Evolutionary conservation across 1,140 invertebrate species (phyloP).

Genomic region (Ips typographus): DNA sequence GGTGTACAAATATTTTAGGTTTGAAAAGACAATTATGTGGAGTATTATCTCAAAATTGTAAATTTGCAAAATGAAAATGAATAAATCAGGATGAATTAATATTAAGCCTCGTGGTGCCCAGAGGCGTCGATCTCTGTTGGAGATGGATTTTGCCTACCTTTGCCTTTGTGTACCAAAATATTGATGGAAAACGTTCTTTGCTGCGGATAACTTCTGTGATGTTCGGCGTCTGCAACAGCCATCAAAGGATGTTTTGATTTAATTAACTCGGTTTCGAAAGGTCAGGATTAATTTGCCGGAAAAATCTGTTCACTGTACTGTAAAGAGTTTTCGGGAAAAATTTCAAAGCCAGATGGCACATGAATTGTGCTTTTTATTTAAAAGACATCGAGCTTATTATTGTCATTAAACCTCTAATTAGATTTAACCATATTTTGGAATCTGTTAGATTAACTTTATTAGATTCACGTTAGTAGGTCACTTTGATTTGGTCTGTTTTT

Average conservation of each 20-base stretch:
- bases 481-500: too few species aligned
- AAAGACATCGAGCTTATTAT: too few species aligned
- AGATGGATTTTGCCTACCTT: conserved; percentile 18
- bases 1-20: too few species aligned
- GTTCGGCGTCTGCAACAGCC: conserved; percentile 14
- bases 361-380: too few species aligned
- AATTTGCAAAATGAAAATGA: background rate
- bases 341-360: too few species aligned
- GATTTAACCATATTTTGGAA: too few species aligned
- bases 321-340: too few species aligned
- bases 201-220: conserved; percentile 10
- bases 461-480: too few species aligned
- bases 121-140: conserved; percentile 19
- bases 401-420: too few species aligned
- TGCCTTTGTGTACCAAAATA: conserved; percentile 18
- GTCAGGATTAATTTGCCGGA: background rate
- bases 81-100: conserved; percentile 12
- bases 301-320: background rate
- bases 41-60: too few species aligned
- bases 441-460: too few species aligned
- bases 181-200: conserved; percentile 18
- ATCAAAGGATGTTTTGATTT: conserved; percentile 25
- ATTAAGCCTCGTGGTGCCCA: conserved; percentile 18
- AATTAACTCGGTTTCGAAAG: conserved; percentile 11
- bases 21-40: too few species aligned